Evolutionary conservation across 2,888 invertebrate genomes (phyloP).

Genomic region (Cheilosia variabilis): DNA sequence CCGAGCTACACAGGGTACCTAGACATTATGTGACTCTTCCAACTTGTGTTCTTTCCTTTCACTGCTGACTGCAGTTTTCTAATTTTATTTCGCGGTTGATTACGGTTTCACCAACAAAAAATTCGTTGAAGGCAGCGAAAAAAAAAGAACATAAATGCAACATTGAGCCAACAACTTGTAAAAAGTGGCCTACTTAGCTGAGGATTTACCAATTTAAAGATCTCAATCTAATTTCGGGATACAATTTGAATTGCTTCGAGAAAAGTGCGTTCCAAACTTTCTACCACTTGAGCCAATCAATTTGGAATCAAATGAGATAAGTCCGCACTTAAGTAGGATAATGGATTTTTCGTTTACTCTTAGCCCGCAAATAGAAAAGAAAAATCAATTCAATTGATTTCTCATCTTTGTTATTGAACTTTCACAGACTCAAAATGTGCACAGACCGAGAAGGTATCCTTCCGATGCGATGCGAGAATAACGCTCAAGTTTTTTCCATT

Average conservation of each 20-base stretch:
- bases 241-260: slow-evolving; percentile 41
- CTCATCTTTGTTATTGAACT: slow-evolving; percentile 64
- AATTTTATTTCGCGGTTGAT: no score
- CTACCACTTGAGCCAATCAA: slow-evolving; percentile 69
- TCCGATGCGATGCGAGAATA: slow-evolving; percentile 16
- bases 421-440: slow-evolving; percentile 54
- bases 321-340: slow-evolving; percentile 69
- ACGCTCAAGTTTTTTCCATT: slow-evolving; percentile 14
- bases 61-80: no score
- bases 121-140: no score
- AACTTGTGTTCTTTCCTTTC: no score
- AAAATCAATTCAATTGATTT: slow-evolving; percentile 66
- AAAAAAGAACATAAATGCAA: no score
- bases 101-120: no score
- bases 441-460: slow-evolving; percentile 37
- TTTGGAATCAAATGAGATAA: slow-evolving; percentile 70
- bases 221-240: slow-evolving; percentile 42
- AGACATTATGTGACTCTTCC: no score
- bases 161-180: no score
- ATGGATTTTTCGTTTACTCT: slow-evolving; percentile 69
- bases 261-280: slow-evolving; percentile 30
- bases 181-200: no score
- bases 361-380: slow-evolving; percentile 32
- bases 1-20: no score
- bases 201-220: no score